A percentile compares a stretch with the other conserved stretches of the same genome.
Evolutionary conservation across 2,113 vertebrate species (phyloP).

Genomic region (Aegotheles bennettii): DNA sequence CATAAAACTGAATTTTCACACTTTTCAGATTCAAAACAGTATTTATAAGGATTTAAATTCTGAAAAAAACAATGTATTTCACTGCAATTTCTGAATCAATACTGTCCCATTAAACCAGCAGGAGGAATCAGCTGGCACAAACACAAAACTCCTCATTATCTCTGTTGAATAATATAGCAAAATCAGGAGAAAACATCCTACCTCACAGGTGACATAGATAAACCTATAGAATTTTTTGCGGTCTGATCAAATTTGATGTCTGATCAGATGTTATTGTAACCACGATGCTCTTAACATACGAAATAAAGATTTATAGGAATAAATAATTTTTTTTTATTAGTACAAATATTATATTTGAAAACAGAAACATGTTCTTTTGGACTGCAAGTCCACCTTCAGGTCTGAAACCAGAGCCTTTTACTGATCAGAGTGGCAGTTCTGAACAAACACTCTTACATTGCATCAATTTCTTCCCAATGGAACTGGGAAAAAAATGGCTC

Average conservation of each 20-base stretch:
- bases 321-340: not conserved
- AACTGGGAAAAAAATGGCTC: not conserved
- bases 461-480: not conserved
- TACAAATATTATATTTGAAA: not conserved
- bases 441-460: not conserved
- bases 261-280: not conserved
- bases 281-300: not conserved
- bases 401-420: not conserved
- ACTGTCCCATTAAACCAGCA: not conserved
- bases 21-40: not conserved
- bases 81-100: not conserved
- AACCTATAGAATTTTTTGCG: not conserved
- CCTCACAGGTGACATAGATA: not conserved
- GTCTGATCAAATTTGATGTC: not conserved
- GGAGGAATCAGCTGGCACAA: not conserved
- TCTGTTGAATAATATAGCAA: not conserved
- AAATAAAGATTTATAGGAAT: not conserved
- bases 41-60: not conserved
- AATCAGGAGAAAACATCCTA: not conserved
- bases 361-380: fast-evolving
- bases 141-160: not conserved
- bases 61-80: not conserved
- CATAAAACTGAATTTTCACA: not conserved
- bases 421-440: not conserved
- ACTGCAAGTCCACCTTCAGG: not conserved